Evolutionary conservation across 92 coral and sea anemone genomes (phyloP).

Genomic region (Bergia puertoricense): DNA sequence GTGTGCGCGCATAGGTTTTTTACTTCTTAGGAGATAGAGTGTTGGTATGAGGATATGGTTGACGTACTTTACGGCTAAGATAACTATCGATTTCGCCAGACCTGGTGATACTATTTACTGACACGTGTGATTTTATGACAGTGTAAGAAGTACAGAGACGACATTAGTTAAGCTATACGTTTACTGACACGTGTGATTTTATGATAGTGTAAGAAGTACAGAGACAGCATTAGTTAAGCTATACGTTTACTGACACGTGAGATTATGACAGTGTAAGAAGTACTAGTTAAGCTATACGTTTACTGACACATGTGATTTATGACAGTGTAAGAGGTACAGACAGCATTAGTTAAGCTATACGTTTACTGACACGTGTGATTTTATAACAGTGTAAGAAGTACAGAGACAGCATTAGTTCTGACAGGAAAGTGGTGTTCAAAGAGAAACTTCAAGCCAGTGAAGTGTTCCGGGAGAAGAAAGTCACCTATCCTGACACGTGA

Average conservation of each 20-base stretch:
- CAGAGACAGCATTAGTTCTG: conserved; percentile 63
- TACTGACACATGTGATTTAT: too few species aligned
- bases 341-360: neutral
- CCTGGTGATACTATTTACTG: too few species aligned
- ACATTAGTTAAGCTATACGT: neutral
- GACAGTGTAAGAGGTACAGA: too few species aligned
- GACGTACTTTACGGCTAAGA: too few species aligned
- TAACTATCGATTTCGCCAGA: too few species aligned
- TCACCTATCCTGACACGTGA: conserved; percentile 81
- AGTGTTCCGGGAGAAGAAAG: conserved; percentile 89
- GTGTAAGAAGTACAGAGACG: neutral
- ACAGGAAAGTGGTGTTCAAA: conserved; percentile 54
- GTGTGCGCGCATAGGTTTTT: neutral
- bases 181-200: neutral
- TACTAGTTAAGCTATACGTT: conserved; percentile 24
- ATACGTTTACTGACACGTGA: neutral
- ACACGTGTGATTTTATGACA: too few species aligned
- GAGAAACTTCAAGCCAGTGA: conserved; percentile 96
- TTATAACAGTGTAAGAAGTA: conserved; percentile 77
- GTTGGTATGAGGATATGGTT: too few species aligned
- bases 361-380: neutral
- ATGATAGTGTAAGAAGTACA: conserved; percentile 82
- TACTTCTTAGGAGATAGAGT: too few species aligned
- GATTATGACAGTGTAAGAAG: conserved; percentile 72
- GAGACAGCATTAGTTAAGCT: conserved; percentile 51